Evolutionary conservation across 2,888 invertebrate genomes (phyloP).

Genomic region (Ganaspis brasiliensis): DNA sequence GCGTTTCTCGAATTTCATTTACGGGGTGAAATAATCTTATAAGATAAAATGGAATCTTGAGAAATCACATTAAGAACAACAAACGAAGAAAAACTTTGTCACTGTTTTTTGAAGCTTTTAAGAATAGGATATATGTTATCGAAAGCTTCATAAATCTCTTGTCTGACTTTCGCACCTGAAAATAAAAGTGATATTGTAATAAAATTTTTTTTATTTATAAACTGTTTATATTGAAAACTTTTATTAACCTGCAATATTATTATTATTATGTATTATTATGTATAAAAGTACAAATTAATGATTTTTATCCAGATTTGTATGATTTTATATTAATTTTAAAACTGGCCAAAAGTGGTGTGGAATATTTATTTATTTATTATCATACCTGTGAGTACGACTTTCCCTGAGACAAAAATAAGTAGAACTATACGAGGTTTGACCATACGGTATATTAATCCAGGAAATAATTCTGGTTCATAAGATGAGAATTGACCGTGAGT

Average conservation of each 20-base stretch:
- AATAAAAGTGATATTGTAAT: conserved; percentile 44
- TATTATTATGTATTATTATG: too few relatives aligned
- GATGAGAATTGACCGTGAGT: conserved; percentile 89
- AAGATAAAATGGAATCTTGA: conserved; percentile 10
- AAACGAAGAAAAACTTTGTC: conserved; percentile 59
- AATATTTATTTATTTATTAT: too few relatives aligned
- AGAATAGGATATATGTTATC: conserved; percentile 98
- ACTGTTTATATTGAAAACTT: too few relatives aligned
- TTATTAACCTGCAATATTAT: too few relatives aligned
- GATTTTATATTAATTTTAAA: too few relatives aligned
- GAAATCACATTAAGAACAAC: conserved; percentile 46
- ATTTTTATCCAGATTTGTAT: too few relatives aligned
- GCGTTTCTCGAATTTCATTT: background rate
- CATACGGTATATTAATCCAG: conserved; percentile 99
- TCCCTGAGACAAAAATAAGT: conserved; percentile 99
- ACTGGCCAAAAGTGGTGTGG: too few relatives aligned
- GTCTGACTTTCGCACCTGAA: conserved; percentile 93
- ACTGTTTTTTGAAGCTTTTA: conserved; percentile 94
- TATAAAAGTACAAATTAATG: too few relatives aligned
- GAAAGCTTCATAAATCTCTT: conserved; percentile 96
- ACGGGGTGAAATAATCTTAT: background rate
- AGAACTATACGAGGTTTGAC: conserved; percentile 97
- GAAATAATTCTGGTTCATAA: conserved; percentile 99
- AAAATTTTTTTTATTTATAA: too few relatives aligned
- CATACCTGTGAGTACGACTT: conserved; percentile 94